Percentiles rank a stretch among this genome's conserved stretches.
These are phyloP conservation scores for Sciaenops ocellatus DNA, from an alignment of 2,797 vertebrate genomes.

Conservation along the genomic window DNA sequence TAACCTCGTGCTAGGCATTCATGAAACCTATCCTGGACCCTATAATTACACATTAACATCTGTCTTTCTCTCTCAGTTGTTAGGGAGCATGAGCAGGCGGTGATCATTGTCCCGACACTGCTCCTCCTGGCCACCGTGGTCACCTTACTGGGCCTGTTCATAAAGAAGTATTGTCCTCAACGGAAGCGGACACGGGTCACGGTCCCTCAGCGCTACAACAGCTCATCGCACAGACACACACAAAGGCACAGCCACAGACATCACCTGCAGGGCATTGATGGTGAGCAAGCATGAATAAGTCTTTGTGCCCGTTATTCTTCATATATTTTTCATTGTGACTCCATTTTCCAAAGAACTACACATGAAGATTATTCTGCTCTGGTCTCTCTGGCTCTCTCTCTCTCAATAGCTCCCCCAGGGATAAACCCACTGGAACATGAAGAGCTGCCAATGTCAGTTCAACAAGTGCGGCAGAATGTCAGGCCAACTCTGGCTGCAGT, in stretches of 20 bases:
- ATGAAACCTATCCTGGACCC: neutral
- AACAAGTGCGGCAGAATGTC: conserved; percentile 32
- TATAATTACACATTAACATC: neutral
- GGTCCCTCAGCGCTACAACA: conserved; percentile 10
- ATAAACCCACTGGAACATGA: conserved; percentile 84
- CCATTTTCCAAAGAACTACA: neutral
- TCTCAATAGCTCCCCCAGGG: conserved; percentile 77
- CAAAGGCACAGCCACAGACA: conserved; percentile 30
- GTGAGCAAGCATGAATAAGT: conserved; percentile 55
- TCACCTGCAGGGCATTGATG: conserved; percentile 80
- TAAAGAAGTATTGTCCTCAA: conserved; percentile 50
- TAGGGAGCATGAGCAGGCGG: conserved; percentile 79
- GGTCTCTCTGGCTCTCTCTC: neutral
- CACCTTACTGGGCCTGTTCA: conserved; percentile 77
- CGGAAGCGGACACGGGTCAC: neutral
- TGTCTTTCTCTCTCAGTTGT: conserved; percentile 59
- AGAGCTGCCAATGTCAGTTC: conserved; percentile 75
- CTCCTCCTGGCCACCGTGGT: conserved; percentile 83
- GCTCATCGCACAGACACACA: conserved; percentile 30
- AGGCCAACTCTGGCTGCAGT: conserved; percentile 33
- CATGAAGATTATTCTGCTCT: neutral
- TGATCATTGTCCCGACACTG: conserved; percentile 90
- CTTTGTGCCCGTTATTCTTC: neutral
- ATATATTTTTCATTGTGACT: neutral
- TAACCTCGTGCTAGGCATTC: too few relatives aligned